Base-by-base conservation (phyloP, 37 sponge, comb jelly and placozoan species). In the Dysidea cf. avara region DNA sequence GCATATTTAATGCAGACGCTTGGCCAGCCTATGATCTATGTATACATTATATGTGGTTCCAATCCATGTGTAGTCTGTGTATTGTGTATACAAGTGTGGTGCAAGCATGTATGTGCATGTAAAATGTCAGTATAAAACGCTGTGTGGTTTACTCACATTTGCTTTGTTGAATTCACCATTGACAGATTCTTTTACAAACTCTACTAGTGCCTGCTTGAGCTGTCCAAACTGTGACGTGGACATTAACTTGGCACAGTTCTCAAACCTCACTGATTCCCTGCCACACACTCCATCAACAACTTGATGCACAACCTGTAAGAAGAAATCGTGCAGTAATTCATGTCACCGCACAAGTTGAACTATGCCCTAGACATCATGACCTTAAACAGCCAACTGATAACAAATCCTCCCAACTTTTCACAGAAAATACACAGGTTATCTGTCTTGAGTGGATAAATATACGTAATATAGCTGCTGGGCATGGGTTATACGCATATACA, bases 251-350 rank as follows among this genome's bases (percentile, higher is more conserved):
- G 68, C 68, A 36, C 40, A 83, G 39, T 82, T 48, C 11, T 82
- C 75, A 55, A 73, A 88, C 14, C 56, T 49, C 34, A 64, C 50
- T 1, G 84, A 83, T 26, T 49, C 43, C 69, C 77, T 81, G 52
- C 72, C 89, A 72, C 89, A 88, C 34, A 83, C 20, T 22, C 55
- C 76, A 29, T 53, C 65, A 26, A 81, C 72, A 22, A 48, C 83
- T 22, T 32, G 32, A 72, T 88, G 83, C 24, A 88, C 74, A 71
- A 88, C 76, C 89, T 88, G 79, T 7, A 37, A 53, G 18, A 51
- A 13, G 1, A 51, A 1, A 28, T 2, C 20, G 20, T 12, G 4
- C 9, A 32, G 9, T 32, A 6, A 63, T 21, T 6, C 43, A 22
- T 66, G 36, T 2, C 17, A 66, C 47, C 4, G 18, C n/a, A 29